phyloP scores from a whole-genome alignment of 2,113 vertebrate species.

The Macroglossus sobrinus region DNA sequence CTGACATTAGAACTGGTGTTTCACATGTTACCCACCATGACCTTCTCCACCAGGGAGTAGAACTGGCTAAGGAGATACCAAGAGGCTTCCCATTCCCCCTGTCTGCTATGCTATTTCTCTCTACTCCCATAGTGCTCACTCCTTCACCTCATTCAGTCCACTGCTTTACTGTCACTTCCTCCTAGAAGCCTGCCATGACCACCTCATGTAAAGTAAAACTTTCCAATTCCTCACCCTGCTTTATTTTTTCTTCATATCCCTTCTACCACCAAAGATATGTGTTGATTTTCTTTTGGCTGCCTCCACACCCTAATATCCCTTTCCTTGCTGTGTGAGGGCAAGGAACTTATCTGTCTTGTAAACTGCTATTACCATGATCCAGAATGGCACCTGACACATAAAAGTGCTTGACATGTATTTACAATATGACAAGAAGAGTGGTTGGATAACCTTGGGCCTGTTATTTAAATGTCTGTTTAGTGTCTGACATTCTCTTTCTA shows the following conservation, averaged over 20 bases:
- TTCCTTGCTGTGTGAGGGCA: neutral
- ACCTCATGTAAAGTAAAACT: neutral
- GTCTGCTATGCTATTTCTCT: neutral
- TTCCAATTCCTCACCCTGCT: neutral
- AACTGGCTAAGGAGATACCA: neutral
- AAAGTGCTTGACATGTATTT: neutral
- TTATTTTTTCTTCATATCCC: neutral
- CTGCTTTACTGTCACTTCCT: neutral
- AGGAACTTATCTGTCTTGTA: neutral
- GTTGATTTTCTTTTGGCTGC: neutral
- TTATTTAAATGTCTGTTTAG: neutral
- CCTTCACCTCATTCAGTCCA: neutral
- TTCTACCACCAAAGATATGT: neutral
- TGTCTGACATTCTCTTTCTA: neutral
- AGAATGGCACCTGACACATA: neutral
- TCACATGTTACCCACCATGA: no score
- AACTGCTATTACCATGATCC: neutral
- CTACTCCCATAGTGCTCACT: accelerated
- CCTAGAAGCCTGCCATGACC: neutral
- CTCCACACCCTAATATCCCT: neutral
- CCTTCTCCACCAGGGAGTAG: neutral
- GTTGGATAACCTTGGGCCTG: neutral
- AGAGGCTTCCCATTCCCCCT: neutral
- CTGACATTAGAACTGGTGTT: accelerated
- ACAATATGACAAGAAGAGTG: neutral